Percentiles rank a stretch among this genome's conserved stretches.
Evolutionary conservation across 1,140 invertebrate genomes (phyloP).

Genomic region (Probaryconus sp.): DNA sequence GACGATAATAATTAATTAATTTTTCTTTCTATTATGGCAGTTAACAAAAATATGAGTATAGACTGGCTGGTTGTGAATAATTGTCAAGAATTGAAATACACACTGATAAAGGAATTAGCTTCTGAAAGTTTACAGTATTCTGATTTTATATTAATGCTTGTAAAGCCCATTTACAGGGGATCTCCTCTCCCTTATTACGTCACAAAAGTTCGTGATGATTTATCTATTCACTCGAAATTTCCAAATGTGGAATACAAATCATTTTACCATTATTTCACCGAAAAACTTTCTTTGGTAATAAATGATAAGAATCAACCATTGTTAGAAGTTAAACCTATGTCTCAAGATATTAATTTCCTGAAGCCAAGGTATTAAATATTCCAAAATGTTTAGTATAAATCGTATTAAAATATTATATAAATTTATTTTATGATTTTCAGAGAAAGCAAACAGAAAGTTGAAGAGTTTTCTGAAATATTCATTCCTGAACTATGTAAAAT

Average conservation of each 20-base stretch:
- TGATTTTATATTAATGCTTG: slow-evolving; percentile 65
- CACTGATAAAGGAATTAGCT: slow-evolving; percentile 61
- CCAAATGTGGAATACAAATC: slow-evolving; percentile 85
- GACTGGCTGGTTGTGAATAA: slow-evolving; percentile 82
- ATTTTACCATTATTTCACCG: slow-evolving; percentile 89
- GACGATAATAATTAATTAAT: slow-evolving; percentile 1
- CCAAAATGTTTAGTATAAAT: too few relatives aligned
- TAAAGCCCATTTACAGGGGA: slow-evolving; percentile 67
- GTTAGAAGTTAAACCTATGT: slow-evolving; percentile 92
- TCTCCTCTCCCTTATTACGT: slow-evolving; percentile 83
- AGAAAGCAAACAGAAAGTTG: slow-evolving; percentile 54
- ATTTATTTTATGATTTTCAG: too few relatives aligned
- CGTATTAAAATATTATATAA: too few relatives aligned
- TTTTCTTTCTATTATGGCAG: slow-evolving; percentile 37
- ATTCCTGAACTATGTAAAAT: slow-evolving; percentile 94
- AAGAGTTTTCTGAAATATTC: slow-evolving; percentile 86
- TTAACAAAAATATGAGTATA: slow-evolving; percentile 73
- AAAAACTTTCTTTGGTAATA: slow-evolving; percentile 87
- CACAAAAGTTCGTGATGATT: slow-evolving; percentile 86
- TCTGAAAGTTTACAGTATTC: slow-evolving; percentile 16
- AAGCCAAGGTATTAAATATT: slow-evolving; percentile 17
- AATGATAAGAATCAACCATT: slow-evolving; percentile 87
- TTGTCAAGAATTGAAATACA: slow-evolving; percentile 67
- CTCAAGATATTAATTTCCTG: slow-evolving; percentile 86
- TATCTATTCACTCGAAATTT: slow-evolving; percentile 89